Base-by-base conservation (phyloP, 2,888 invertebrate species). In the Agrenia bidenticulata region DNA sequence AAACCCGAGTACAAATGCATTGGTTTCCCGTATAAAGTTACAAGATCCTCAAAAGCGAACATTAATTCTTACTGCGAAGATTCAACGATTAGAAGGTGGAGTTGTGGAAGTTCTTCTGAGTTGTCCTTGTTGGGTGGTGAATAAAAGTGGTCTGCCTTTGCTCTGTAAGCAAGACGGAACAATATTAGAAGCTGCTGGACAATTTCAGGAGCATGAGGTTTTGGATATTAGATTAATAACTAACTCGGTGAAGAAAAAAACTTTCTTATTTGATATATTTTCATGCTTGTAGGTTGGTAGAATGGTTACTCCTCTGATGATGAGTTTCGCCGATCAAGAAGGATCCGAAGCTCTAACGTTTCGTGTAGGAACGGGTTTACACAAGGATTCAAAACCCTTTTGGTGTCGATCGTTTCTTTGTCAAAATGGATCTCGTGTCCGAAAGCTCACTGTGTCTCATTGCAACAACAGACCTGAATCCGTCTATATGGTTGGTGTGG, bases 111-210 rank as follows among this genome's bases (percentile, higher is more conserved):
- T 86, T 51, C 59, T 49, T 15, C 54, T 73, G 26, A 64, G 69
- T 41, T 72, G 72, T 1, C 90, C 92, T 1, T 95, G 89, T 82
- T 98, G 97, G 97, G 86, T 99, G 73, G 88, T 98, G 66, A 98
- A 99, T 83, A 91, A 92, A 80, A 91, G 95, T 5, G 97, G 97
- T 0, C 82, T 99, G 68, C 97, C 98, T n/a, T 82, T 99, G 67
- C 89, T 99, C 61, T 94, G 96, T 80, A 87, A 89, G 75, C 96
- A 97, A 81, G 94, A 93, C 80, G 91, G 92, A 0, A 86, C 87
- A 15, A 84, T 85, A 13, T 79, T 82, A 26, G 88, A 90, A 70
- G 90, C 92, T 7, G 79, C 80, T 39, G 97, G 96, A 1, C 97
- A 97, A 82, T 92, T 90, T 80, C 88, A 88, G 64, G 98, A 98